Evolutionary conservation across 1,140 invertebrate species (phyloP).

Genomic region (Leptinotarsa defecta): DNA sequence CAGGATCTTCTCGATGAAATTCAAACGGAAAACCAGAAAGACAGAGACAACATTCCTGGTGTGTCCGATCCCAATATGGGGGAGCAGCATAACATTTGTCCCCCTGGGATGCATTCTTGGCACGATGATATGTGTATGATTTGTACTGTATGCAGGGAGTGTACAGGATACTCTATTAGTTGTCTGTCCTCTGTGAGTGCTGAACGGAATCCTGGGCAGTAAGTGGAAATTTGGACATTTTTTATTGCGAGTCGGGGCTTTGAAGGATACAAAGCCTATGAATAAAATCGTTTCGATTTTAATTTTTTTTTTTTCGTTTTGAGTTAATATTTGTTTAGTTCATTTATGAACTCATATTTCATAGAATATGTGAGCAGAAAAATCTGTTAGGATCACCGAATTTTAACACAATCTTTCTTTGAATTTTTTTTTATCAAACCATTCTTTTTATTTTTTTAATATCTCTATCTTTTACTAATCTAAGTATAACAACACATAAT

Average conservation of each 20-base stretch:
- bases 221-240: conserved; percentile 58
- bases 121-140: conserved; percentile 83
- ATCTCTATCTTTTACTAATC: too few species aligned
- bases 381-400: too few species aligned
- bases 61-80: conserved; percentile 61
- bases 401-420: too few species aligned
- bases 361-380: too few species aligned
- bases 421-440: too few species aligned
- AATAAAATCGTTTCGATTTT: too few species aligned
- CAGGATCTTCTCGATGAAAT: conserved; percentile 50
- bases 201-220: conserved; percentile 85
- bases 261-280: too few species aligned
- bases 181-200: conserved; percentile 80
- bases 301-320: too few species aligned
- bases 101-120: conserved; percentile 74
- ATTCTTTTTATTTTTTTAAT: too few species aligned
- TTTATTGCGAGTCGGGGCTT: not conserved
- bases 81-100: conserved; percentile 64
- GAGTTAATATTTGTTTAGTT: too few species aligned
- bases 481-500: too few species aligned
- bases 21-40: conserved; percentile 44
- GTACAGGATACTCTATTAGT: conserved; percentile 87
- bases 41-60: conserved; percentile 49
- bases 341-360: too few species aligned
- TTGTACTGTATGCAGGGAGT: conserved; percentile 89